phyloP scores from a whole-genome alignment of 1,140 invertebrate genomes.

The Pissodes strobi region DNA sequence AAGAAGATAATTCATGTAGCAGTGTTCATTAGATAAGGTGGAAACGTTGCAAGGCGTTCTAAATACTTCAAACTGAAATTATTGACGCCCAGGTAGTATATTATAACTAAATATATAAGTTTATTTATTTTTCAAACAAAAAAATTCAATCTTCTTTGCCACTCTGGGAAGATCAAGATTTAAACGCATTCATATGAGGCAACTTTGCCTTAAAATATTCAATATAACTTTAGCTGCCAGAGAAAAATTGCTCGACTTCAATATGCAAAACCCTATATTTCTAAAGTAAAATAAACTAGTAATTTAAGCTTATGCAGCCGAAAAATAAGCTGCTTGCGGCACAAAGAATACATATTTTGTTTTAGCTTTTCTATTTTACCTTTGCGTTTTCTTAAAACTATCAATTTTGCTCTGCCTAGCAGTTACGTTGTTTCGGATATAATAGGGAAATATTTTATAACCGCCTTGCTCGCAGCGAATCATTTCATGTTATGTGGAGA shows the following conservation, averaged over 20 bases:
- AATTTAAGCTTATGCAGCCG: constrained; percentile 21
- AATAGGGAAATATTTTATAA: constrained; percentile 18
- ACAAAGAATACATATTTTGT: constrained; percentile 14
- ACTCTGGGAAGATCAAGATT: too few relatives aligned
- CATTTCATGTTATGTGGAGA: background rate
- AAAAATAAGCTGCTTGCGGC: constrained; percentile 19
- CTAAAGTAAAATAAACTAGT: constrained; percentile 18
- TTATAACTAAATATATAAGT: too few relatives aligned
- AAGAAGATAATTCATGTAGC: too few relatives aligned
- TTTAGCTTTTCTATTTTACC: background rate
- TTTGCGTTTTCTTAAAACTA: constrained; percentile 3
- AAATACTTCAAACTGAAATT: too few relatives aligned
- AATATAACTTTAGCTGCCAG: background rate
- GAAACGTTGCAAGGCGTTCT: too few relatives aligned
- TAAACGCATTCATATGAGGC: too few relatives aligned
- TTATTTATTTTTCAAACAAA: too few relatives aligned
- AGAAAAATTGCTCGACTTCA: constrained; percentile 7
- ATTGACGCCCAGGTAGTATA: too few relatives aligned
- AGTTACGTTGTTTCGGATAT: constrained; percentile 2
- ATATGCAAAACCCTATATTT: constrained; percentile 9
- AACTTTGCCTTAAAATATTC: too few relatives aligned
- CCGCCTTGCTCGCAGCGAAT: background rate
- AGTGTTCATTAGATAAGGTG: too few relatives aligned
- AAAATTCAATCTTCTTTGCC: too few relatives aligned
- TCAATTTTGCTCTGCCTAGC: constrained; percentile 3